Evolutionary conservation across 1,140 invertebrate genomes (phyloP).

Genomic region (Dinothrombium tinctorium): DNA sequence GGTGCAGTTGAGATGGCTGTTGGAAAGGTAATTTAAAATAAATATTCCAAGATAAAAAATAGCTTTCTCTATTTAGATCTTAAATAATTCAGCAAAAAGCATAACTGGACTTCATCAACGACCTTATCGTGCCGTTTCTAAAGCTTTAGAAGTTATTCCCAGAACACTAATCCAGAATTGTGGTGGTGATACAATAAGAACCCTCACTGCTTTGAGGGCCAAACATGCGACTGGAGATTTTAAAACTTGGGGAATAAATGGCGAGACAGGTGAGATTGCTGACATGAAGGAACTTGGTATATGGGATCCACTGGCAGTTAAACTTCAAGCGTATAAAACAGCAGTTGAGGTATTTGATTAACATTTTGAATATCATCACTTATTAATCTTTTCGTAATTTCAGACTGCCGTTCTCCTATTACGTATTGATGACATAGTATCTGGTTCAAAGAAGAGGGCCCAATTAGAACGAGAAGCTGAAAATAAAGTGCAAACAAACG

Average conservation of each 20-base stretch:
- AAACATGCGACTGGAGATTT: constrained; percentile 29
- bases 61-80: constrained; percentile 14
- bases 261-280: constrained; percentile 67
- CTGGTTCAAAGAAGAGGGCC: constrained; percentile 72
- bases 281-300: constrained; percentile 72
- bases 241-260: constrained; percentile 76
- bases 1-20: constrained; percentile 91
- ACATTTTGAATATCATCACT: constrained; percentile 2
- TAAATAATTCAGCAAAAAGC: constrained; percentile 40
- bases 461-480: constrained; percentile 27
- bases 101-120: constrained; percentile 47
- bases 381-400: constrained; percentile 11
- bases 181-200: constrained; percentile 84
- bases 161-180: constrained; percentile 93
- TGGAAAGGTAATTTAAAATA: constrained; percentile 31
- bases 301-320: constrained; percentile 91
- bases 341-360: constrained; percentile 76
- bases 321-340: constrained; percentile 85
- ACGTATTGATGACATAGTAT: constrained; percentile 96
- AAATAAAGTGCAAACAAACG: constrained; percentile 7
- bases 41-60: neutral
- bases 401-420: constrained; percentile 77
- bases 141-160: constrained; percentile 89
- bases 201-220: constrained; percentile 64
- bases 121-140: constrained; percentile 76